phyloP scores from a whole-genome alignment of 2,113 vertebrate species.

The Mixornis gularis region DNA sequence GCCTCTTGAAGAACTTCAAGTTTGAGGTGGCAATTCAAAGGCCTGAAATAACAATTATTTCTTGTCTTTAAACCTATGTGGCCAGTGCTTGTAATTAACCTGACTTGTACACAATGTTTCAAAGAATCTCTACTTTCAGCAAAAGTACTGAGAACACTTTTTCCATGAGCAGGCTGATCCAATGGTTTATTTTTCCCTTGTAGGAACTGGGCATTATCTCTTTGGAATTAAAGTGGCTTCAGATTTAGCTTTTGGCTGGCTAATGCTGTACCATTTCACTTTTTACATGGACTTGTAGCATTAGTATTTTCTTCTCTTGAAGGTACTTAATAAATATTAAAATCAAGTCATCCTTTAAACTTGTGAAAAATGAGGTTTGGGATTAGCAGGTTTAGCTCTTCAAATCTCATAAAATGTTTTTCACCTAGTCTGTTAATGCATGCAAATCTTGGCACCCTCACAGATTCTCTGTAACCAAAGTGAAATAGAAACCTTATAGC shows the following conservation, averaged over 20 bases:
- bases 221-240: background rate
- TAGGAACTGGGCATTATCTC: background rate
- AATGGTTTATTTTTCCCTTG: background rate
- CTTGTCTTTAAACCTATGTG: background rate
- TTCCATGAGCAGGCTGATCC: background rate
- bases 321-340: background rate
- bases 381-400: background rate
- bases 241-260: background rate
- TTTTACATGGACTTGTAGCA: background rate
- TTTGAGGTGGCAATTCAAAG: background rate
- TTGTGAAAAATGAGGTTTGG: background rate
- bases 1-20: background rate
- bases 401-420: background rate
- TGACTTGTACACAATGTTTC: background rate
- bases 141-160: background rate
- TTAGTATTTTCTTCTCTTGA: background rate
- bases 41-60: background rate
- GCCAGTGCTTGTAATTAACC: background rate
- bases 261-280: background rate
- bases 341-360: background rate
- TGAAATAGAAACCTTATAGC: background rate
- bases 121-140: background rate
- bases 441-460: background rate
- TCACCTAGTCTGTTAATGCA: background rate
- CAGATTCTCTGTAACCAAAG: background rate